Evolutionary conservation across 2,797 vertebrate genomes (phyloP).

Genomic region (Hemitrygon akajei): DNA sequence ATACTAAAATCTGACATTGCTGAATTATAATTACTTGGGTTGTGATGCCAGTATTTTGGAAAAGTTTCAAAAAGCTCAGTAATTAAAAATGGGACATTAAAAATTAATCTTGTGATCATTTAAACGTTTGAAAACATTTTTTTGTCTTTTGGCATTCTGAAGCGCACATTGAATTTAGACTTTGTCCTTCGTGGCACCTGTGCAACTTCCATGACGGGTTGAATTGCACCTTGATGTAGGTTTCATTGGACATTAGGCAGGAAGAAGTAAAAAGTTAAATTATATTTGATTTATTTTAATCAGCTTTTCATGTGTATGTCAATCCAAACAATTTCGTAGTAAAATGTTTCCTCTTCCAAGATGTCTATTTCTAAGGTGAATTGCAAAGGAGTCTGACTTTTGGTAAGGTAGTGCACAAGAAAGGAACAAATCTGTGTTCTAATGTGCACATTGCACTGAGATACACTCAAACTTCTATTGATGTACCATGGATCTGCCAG

Average conservation of each 20-base stretch:
- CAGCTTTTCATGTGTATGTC: not conserved
- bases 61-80: not conserved
- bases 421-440: too few species aligned
- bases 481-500: too few species aligned
- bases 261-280: not conserved
- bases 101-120: too few species aligned
- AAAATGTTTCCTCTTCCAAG: not conserved
- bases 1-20: not conserved
- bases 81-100: too few species aligned
- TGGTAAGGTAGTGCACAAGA: not conserved
- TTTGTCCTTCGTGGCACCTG: not conserved
- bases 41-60: not conserved
- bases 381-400: not conserved
- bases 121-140: too few species aligned
- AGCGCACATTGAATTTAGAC: not conserved
- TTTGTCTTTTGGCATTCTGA: too few species aligned
- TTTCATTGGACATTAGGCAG: not conserved
- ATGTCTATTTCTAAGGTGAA: not conserved
- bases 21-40: not conserved
- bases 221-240: not conserved
- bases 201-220: slow-evolving; percentile 1
- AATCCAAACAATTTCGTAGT: not conserved
- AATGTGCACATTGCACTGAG: too few species aligned
- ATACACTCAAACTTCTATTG: too few species aligned
- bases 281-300: not conserved